Conservation (phyloP, 2,888 invertebrate species). For the Sinelater perroti region DNA sequence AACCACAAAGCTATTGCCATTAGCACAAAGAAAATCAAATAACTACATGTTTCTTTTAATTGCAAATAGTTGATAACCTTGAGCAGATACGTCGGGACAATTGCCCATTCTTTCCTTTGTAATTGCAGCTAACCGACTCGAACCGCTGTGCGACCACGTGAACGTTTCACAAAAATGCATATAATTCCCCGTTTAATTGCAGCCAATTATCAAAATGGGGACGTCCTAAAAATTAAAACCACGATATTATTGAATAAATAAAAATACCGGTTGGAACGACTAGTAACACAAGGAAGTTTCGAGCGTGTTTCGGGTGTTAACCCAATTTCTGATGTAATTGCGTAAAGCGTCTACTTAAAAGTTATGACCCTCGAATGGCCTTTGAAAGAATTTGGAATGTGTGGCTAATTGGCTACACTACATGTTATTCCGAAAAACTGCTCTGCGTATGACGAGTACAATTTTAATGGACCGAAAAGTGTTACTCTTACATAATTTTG, state of each 20-base stretch:
- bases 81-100: background rate
- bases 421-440: too few species aligned
- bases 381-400: slow-evolving; percentile 13
- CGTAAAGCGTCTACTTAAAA: background rate
- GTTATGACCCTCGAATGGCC: slow-evolving; percentile 4
- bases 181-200: background rate
- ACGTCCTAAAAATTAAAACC: background rate
- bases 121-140: too few species aligned
- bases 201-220: background rate
- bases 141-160: background rate
- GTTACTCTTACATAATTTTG: too few species aligned
- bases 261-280: background rate
- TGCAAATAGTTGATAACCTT: background rate
- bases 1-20: too few species aligned
- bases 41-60: too few species aligned
- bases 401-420: too few species aligned
- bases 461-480: too few species aligned
- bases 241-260: background rate
- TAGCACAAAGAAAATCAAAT: too few species aligned
- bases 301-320: background rate
- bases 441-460: too few species aligned
- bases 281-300: too few species aligned
- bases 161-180: background rate
- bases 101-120: slow-evolving; percentile 4
- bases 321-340: background rate